Evolutionary conservation across 2,113 vertebrate genomes (phyloP).

Genomic region (Cynocephalus volans): DNA sequence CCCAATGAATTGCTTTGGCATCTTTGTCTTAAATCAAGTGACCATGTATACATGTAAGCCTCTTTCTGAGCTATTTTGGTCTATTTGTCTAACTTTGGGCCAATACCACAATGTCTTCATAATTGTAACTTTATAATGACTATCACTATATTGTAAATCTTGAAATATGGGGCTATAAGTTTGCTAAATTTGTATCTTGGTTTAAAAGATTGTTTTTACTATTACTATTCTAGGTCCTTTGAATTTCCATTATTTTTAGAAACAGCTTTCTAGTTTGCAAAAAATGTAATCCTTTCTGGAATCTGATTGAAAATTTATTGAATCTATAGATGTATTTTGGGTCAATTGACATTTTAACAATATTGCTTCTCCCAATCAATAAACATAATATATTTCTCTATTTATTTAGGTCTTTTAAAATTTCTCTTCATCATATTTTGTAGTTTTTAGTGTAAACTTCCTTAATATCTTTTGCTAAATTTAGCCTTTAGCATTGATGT

Average conservation of each 20-base stretch:
- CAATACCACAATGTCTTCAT: neutral
- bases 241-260: neutral
- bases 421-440: neutral
- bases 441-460: neutral
- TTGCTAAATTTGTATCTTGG: neutral
- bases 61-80: neutral
- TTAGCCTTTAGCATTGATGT: neutral
- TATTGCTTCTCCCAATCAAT: neutral
- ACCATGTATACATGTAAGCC: neutral
- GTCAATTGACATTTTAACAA: neutral
- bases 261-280: neutral
- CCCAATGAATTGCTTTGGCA: neutral
- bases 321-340: neutral
- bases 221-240: neutral
- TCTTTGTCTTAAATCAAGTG: neutral
- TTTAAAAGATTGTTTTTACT: neutral
- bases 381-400: neutral
- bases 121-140: neutral
- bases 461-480: neutral
- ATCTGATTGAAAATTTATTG: neutral
- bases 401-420: neutral
- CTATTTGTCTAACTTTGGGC: neutral
- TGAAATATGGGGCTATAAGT: neutral
- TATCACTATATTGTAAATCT: neutral
- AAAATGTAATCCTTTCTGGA: neutral